These are phyloP conservation scores for Pegea sp. DNA, from an alignment of 23 tunicate species.

Conservation along the genomic window DNA sequence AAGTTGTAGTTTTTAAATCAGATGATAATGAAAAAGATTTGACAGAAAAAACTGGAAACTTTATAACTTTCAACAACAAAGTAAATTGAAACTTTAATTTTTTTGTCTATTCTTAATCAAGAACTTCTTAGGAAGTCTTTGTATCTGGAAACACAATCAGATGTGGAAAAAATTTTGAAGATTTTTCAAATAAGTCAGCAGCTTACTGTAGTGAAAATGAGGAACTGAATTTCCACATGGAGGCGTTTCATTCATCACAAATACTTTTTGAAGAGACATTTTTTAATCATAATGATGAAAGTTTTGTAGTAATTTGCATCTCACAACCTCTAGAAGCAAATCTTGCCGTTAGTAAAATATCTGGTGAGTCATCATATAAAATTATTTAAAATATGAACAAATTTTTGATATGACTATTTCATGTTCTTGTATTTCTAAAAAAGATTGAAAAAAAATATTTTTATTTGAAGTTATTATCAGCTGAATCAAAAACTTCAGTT, in stretches of 20 bases:
- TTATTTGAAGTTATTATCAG: too few species aligned
- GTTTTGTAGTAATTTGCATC: slow-evolving; percentile 57
- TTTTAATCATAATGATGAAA: slow-evolving; percentile 77
- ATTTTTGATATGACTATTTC: too few species aligned
- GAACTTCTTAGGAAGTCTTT: slow-evolving; percentile 19
- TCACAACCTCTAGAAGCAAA: slow-evolving; percentile 66
- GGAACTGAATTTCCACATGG: slow-evolving; percentile 31
- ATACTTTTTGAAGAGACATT: slow-evolving; percentile 81
- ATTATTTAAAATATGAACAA: too few species aligned
- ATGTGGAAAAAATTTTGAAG: slow-evolving; percentile 50
- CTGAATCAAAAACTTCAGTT: too few species aligned
- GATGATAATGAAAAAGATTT: slow-evolving; percentile 1
- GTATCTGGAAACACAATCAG: slow-evolving; percentile 32
- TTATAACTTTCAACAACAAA: too few species aligned
- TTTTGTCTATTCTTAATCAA: neutral
- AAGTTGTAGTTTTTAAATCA: slow-evolving; percentile 14
- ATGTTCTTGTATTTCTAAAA: too few species aligned
- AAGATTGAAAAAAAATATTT: too few species aligned
- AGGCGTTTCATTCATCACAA: slow-evolving; percentile 30
- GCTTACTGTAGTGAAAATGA: slow-evolving; percentile 32
- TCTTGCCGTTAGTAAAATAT: slow-evolving; percentile 16
- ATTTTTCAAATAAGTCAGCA: slow-evolving; percentile 41
- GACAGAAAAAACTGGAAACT: neutral
- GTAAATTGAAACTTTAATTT: too few species aligned
- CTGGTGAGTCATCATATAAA: too few species aligned